Percentiles rank a stretch among this genome's conserved stretches.
These are phyloP conservation scores for Eulemur macaco DNA, from an alignment of 2,113 vertebrate genomes.

Conservation along the genomic window DNA sequence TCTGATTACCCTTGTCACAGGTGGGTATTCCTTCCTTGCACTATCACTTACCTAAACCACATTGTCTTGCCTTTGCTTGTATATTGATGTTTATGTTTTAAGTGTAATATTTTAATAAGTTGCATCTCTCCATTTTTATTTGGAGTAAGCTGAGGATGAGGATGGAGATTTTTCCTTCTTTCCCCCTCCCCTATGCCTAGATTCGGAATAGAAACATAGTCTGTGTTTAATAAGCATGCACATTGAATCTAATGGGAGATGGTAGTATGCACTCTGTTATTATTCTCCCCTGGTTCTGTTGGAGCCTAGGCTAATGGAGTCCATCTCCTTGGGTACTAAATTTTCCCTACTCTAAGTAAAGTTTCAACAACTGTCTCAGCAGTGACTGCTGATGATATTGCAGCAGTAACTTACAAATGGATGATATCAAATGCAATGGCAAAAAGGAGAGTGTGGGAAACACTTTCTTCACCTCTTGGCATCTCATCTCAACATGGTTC, in stretches of 20 bases:
- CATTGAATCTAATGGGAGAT: neutral
- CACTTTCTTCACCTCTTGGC: neutral
- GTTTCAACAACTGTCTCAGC: neutral
- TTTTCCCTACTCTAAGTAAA: neutral
- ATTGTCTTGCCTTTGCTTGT: neutral
- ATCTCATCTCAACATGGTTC: neutral
- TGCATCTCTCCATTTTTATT: neutral
- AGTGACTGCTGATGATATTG: neutral
- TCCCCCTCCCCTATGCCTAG: neutral
- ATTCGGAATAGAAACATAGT: neutral
- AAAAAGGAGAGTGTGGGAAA: neutral
- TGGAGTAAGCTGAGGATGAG: neutral
- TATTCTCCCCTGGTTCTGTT: neutral
- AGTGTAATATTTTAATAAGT: neutral
- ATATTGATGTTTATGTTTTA: neutral
- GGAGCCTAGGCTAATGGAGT: neutral
- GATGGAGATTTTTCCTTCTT: neutral
- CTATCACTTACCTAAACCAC: neutral
- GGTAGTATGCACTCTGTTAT: neutral
- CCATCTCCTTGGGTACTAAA: neutral
- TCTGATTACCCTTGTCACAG: neutral
- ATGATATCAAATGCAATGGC: neutral
- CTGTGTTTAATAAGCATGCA: neutral
- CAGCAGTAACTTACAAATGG: neutral
- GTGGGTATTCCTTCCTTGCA: neutral